Evolutionary conservation across 2,888 invertebrate genomes (phyloP).

Genomic region (Lathronympha strigana): DNA sequence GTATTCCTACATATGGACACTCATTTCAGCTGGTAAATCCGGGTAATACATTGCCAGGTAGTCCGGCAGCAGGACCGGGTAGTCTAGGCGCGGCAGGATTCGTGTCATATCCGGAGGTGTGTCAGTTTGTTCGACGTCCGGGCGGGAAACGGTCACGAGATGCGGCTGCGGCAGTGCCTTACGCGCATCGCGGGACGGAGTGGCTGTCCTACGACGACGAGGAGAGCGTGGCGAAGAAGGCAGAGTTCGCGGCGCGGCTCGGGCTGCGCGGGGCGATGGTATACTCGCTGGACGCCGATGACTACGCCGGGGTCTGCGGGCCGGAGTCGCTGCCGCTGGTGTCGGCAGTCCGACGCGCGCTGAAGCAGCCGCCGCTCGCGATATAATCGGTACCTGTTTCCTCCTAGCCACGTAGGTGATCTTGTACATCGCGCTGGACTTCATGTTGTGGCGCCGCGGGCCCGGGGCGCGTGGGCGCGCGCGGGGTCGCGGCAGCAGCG

Average conservation of each 20-base stretch:
- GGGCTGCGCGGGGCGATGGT: slow-evolving; percentile 93
- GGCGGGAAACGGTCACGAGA: slow-evolving; percentile 78
- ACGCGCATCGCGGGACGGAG: slow-evolving; percentile 86
- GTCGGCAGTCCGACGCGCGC: slow-evolving; percentile 19
- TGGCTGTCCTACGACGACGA: slow-evolving; percentile 94
- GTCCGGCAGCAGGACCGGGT: slow-evolving; percentile 89
- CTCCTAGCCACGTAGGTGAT: slow-evolving; percentile 77
- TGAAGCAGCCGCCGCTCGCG: neutral
- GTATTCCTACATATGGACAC: slow-evolving; percentile 95
- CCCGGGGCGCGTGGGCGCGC: slow-evolving; percentile 42
- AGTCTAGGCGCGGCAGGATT: slow-evolving; percentile 88
- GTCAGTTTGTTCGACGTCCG: slow-evolving; percentile 83
- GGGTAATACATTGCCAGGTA: slow-evolving; percentile 86
- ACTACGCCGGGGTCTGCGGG: slow-evolving; percentile 86
- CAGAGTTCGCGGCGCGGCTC: slow-evolving; percentile 85
- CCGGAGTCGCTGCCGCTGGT: slow-evolving; percentile 55
- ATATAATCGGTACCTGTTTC: slow-evolving; percentile 59
- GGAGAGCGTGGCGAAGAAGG: slow-evolving; percentile 88
- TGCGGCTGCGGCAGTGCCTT: slow-evolving; percentile 89
- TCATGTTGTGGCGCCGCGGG: slow-evolving; percentile 56
- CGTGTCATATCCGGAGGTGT: slow-evolving; percentile 88
- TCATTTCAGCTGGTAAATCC: slow-evolving; percentile 88
- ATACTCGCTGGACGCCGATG: slow-evolving; percentile 92
- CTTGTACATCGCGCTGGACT: slow-evolving; percentile 78
- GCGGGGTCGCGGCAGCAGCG: slow-evolving; percentile 61